Conservation (phyloP, 2,113 vertebrate species). For the Piaya cayana region DNA sequence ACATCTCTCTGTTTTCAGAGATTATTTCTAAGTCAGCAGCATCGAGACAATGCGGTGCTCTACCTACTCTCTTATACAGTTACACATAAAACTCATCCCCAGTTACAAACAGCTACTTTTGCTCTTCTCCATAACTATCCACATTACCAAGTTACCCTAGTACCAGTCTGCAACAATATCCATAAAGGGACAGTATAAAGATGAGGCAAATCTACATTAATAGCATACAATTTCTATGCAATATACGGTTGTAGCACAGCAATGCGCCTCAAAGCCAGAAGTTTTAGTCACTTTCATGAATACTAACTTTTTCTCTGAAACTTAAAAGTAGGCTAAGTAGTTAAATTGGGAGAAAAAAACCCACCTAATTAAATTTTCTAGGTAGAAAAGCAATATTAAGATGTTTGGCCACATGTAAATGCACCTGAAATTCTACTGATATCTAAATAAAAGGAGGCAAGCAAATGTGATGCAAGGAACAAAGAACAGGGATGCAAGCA, state of each 20-base stretch:
- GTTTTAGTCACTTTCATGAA: not conserved
- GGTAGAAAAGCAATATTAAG: not conserved
- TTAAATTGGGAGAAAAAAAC: not conserved
- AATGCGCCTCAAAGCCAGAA: not conserved
- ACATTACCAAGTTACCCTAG: not conserved
- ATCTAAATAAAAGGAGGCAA: not conserved
- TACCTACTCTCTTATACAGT: not conserved
- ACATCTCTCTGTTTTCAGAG: not conserved
- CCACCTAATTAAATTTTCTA: not conserved
- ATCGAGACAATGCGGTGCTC: not conserved
- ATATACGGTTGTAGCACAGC: not conserved
- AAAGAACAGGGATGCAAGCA: not conserved
- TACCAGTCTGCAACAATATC: not conserved
- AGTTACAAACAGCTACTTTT: not conserved
- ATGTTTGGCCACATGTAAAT: not conserved
- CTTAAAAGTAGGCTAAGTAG: not conserved
- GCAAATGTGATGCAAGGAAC: not conserved
- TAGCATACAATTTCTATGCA: not conserved
- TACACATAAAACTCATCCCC: not conserved
- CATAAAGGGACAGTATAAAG: not conserved
- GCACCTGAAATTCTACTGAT: not conserved
- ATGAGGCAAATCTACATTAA: not conserved
- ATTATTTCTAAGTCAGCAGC: not conserved
- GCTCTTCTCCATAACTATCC: not conserved
- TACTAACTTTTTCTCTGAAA: not conserved